Conservation (phyloP, 2,797 vertebrate species). For the Artibeus lituratus region DNA sequence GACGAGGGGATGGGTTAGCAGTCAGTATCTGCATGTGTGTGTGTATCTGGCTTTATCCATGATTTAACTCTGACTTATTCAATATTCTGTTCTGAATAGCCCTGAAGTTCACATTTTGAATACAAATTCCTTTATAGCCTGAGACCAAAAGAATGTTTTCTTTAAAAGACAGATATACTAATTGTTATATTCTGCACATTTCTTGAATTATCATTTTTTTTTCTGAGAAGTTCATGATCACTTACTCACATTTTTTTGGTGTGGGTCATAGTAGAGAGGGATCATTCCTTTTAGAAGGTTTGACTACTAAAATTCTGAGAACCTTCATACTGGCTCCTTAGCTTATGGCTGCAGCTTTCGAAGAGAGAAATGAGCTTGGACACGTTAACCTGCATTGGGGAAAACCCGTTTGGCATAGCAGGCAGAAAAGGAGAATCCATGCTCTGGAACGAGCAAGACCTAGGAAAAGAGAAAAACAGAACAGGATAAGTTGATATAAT, state of each 20-base stretch:
- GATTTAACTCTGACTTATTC: background rate
- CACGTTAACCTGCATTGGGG: background rate
- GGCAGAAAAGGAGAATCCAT: background rate
- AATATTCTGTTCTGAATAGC: background rate
- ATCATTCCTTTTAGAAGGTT: background rate
- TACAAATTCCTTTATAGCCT: background rate
- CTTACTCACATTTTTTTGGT: conserved; percentile 18
- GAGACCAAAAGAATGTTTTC: background rate
- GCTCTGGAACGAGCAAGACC: background rate
- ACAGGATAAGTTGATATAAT: background rate
- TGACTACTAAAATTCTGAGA: conserved; percentile 6
- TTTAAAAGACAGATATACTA: background rate
- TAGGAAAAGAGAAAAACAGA: background rate
- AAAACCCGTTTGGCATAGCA: background rate
- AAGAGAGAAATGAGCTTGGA: background rate
- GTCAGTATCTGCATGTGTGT: too few relatives aligned
- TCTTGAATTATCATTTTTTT: conserved; percentile 18
- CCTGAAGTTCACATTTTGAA: background rate
- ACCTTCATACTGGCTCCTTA: background rate
- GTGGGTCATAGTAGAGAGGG: background rate
- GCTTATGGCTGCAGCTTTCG: background rate
- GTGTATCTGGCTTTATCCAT: background rate
- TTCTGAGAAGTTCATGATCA: background rate
- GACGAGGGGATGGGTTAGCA: background rate
- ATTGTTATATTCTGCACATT: background rate